Evolutionary conservation across 1,140 invertebrate species (phyloP).

Genomic region (Nasonia longicornis): DNA sequence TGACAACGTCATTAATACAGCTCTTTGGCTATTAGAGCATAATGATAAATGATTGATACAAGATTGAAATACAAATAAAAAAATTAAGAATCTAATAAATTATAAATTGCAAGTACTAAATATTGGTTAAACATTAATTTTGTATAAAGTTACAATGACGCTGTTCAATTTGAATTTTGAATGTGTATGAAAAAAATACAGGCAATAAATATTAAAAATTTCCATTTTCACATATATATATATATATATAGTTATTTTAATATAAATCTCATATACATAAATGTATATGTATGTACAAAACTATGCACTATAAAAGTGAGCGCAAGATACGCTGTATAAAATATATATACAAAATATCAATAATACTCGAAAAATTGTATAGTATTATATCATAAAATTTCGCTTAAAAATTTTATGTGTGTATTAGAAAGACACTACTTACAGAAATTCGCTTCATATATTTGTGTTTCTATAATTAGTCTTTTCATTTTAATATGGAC

Average conservation of each 20-base stretch:
- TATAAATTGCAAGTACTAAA: neutral
- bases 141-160: neutral
- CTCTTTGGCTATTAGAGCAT: slow-evolving; percentile 75
- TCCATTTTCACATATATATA: neutral
- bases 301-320: neutral
- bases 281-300: slow-evolving; percentile 29
- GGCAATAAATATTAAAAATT: neutral
- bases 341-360: slow-evolving; percentile 11
- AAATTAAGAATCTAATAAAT: neutral
- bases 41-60: neutral
- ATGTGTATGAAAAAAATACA: neutral
- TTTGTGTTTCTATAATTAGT: neutral
- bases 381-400: neutral
- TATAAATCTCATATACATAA: slow-evolving; percentile 14
- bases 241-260: neutral
- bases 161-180: neutral
- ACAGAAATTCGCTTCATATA: neutral
- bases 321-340: slow-evolving; percentile 1
- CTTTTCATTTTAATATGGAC: neutral
- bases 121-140: neutral
- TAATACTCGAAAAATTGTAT: neutral
- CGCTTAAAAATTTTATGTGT: slow-evolving; percentile 2
- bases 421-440: neutral
- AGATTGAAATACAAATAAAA: neutral
- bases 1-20: slow-evolving; percentile 77